Evolutionary conservation across 2,113 vertebrate genomes (phyloP), one percentile per base, ranked within the genome.

Genomic region (Polypterus senegalus): DNA sequence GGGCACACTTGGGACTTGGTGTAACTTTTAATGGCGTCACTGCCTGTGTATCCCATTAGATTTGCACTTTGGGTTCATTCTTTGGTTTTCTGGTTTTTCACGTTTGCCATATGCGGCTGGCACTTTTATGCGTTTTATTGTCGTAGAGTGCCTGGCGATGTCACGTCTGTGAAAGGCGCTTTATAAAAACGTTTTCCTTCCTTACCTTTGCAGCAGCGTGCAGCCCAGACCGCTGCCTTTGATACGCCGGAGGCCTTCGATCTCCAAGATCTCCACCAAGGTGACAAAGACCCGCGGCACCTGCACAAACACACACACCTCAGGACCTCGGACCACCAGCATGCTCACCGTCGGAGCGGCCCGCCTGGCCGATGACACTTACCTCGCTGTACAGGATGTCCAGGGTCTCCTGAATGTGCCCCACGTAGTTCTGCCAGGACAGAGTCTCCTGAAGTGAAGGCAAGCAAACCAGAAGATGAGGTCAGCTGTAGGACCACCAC

Each of bases 371-470:
- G 27, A 27, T 27, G 59, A 1, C 53, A 48, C 74, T 75, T 81
- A 95, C 95, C 91, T 95, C 83, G 45, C 79, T 3, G 46, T 91
- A 91, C 58, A 97, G 76, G 27, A 92, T 72, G 70, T 94, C 88
- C 81, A 97, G 73, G 69, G 89, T 74, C 3, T 83, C 75, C 63
- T 70, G 84, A 67, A 97, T 69, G 62, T 94, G 76, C 60, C 65
- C 63, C n/a, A 80, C 66, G 48, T 90, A 95, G 4, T 88, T 88
- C 65, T 74, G 59, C 3, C 81, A 74, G 4, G 87, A 88, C 62
- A 84, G 54, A 3, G 72, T 27, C 9, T 72, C 80, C 94, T 97
- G 74, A 3, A 49, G 11, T 62, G 48, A 62, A 44, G 66, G 48
- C 27, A 27, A 27, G 27, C 27, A 47, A 43, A 59, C 8, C 10